Base-by-base conservation (phyloP, 2,888 invertebrate species). In the Agrochola macilenta region DNA sequence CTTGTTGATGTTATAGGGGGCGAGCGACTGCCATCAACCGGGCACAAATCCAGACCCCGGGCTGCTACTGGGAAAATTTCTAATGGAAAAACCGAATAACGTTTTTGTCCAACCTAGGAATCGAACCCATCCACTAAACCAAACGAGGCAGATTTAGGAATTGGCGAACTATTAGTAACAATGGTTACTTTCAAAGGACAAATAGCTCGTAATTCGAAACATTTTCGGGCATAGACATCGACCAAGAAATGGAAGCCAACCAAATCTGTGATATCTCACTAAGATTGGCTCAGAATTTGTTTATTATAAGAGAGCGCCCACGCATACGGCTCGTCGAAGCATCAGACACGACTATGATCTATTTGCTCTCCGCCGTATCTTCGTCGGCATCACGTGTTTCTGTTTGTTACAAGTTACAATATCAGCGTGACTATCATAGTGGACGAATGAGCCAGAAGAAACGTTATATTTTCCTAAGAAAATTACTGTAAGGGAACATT, bases 221-320 rank as follows among this genome's bases (percentile, higher is more conserved):
- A 46, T 60, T 54, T 68, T 12, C 39, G 30, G 23, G 2, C 30
- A 17, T 43, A 57, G 14, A 20, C 57, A 49, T n/a, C 4, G 14
- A 35, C 12, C 12, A 63, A 57, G 49, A 61, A 70, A 66, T 52
- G 54, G n/a, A 78, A 66, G 14, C 17, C 60, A 12, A 60, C 61
- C 70, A 68, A 83, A 70, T 70, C 78, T 78, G 70, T 78, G 70
- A 81, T 70, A 73, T 66, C 60, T 84, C 69, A 69, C 69, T 66
- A 52, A 60, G 60, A 83, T 83, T 83, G 84, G 69, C 69, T 79
- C 54, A 26, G 66, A 66, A 61, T 69, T 46, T 81, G 81, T 81
- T 81, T 81, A 79, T 82, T 70, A 39, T 66, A 65, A 66, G 74
- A 66, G 66, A 52, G 43, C 69, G 80, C 82, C 82, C 69, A 82